Evolutionary conservation across 2,888 invertebrate species (phyloP).

Genomic region (Tolmerus cingulatus): DNA sequence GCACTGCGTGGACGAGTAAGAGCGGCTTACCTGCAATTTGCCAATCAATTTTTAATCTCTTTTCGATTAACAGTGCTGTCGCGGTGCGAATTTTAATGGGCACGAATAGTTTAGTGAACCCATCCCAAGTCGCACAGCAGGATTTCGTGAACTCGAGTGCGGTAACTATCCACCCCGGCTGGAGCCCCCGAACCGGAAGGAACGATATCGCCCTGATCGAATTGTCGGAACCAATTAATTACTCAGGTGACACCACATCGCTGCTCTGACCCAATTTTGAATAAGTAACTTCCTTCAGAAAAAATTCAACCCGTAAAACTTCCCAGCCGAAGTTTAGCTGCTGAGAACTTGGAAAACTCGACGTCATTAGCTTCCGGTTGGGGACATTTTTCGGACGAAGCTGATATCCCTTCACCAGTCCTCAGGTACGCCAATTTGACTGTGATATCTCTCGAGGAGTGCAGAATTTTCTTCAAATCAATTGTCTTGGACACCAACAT

Average conservation of each 20-base stretch:
- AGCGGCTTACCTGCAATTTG: neutral
- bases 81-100: neutral
- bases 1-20: slow-evolving; percentile 23
- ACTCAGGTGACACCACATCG: slow-evolving; percentile 44
- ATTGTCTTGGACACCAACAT: slow-evolving; percentile 24
- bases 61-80: neutral
- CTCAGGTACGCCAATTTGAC: slow-evolving; percentile 1
- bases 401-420: neutral
- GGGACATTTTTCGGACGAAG: slow-evolving; percentile 53
- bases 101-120: neutral
- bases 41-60: neutral
- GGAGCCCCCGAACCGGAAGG: slow-evolving; percentile 45
- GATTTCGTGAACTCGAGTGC: neutral
- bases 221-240: slow-evolving; percentile 50
- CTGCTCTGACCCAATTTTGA: neutral
- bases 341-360: slow-evolving; percentile 51
- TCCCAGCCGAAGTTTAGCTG: slow-evolving; percentile 49
- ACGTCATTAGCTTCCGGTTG: slow-evolving; percentile 53
- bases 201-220: slow-evolving; percentile 57
- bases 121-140: neutral
- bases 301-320: slow-evolving; percentile 51
- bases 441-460: neutral
- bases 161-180: slow-evolving; percentile 50
- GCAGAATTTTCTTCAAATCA: neutral
- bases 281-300: slow-evolving; percentile 40